phyloP scores from a whole-genome alignment of 2,888 invertebrate species.

The Embidobia sp. region DNA sequence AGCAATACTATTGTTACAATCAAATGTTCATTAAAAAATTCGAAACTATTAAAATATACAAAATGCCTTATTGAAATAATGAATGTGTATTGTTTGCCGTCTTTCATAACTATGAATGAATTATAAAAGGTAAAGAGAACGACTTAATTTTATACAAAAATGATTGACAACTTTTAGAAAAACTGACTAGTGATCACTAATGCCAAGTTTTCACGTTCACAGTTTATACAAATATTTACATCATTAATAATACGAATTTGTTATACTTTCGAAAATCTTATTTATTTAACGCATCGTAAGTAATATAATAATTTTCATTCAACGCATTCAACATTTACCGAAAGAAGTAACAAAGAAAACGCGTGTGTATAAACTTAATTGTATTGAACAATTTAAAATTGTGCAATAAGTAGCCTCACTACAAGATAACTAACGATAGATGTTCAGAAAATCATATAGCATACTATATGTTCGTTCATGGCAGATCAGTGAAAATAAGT shows the following conservation, averaged over 20 bases:
- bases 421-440: conserved; percentile 4
- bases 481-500: conserved; percentile 29
- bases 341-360: conserved; percentile 18
- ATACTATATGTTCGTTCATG: neutral
- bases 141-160: conserved; percentile 54
- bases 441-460: conserved; percentile 2
- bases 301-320: conserved; percentile 33
- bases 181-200: conserved; percentile 64
- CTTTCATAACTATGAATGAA: neutral
- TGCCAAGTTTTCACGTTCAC: conserved; percentile 60
- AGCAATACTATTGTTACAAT: conserved; percentile 56
- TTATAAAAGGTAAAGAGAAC: conserved; percentile 34
- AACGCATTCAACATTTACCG: conserved; percentile 31
- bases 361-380: neutral
- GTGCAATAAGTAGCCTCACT: conserved; percentile 35
- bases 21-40: conserved; percentile 45
- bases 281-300: conserved; percentile 17
- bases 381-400: conserved; percentile 32
- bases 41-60: conserved; percentile 42
- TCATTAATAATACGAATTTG: conserved; percentile 36
- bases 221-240: conserved; percentile 65
- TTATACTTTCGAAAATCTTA: conserved; percentile 47
- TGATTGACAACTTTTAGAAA: conserved; percentile 48
- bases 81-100: neutral
- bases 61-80: conserved; percentile 29